Conservation (phyloP, 2,888 invertebrate genomes). For the Trichacis sp. region DNA sequence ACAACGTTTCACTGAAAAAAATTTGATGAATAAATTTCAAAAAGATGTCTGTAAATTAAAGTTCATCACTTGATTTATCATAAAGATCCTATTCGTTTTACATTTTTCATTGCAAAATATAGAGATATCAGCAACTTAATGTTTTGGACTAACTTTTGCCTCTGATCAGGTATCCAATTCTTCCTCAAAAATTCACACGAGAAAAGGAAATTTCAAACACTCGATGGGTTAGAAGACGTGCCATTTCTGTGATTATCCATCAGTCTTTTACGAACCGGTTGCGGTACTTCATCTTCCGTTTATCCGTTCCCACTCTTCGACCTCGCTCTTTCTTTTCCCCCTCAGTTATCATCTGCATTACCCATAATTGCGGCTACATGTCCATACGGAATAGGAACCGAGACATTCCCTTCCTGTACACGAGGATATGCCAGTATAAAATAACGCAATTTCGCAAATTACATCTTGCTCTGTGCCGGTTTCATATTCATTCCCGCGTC, state of each 20-base stretch:
- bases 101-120: too few relatives aligned
- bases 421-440: slow-evolving; percentile 7
- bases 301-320: background rate
- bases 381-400: slow-evolving; percentile 18
- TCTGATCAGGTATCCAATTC: too few relatives aligned
- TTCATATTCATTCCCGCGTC: slow-evolving; percentile 1
- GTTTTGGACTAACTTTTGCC: too few relatives aligned
- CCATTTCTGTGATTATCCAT: background rate
- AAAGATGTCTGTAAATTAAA: background rate
- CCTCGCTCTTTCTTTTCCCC: slow-evolving; percentile 12
- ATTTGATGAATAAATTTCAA: background rate
- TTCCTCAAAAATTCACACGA: too few relatives aligned
- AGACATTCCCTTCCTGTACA: slow-evolving; percentile 25
- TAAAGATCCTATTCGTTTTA: too few relatives aligned
- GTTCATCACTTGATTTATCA: too few relatives aligned
- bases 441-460: slow-evolving; percentile 24
- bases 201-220: background rate
- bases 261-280: slow-evolving; percentile 9
- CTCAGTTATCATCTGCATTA: slow-evolving; percentile 1
- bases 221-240: background rate
- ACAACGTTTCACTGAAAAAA: background rate
- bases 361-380: slow-evolving; percentile 17
- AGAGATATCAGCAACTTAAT: too few relatives aligned
- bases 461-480: background rate
- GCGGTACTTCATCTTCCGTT: background rate